phyloP scores from a whole-genome alignment of 2,797 vertebrate species.

The Lacerta bilineata region DNA sequence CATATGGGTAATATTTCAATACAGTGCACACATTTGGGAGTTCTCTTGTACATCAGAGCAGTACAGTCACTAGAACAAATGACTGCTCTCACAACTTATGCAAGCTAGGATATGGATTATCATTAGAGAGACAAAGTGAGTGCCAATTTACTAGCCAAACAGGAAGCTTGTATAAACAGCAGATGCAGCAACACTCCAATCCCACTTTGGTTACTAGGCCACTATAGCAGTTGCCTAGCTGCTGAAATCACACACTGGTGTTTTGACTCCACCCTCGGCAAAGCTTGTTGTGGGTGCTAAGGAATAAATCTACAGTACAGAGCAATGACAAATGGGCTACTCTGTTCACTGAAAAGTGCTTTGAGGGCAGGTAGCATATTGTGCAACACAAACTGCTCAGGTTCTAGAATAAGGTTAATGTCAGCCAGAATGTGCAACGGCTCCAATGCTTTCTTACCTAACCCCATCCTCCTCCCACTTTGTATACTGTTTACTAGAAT shows the following conservation, averaged over 20 bases:
- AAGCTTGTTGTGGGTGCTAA: not conserved
- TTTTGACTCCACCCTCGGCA: not conserved
- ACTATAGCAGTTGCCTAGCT: not conserved
- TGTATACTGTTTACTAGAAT: not conserved
- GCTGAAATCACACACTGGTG: not conserved
- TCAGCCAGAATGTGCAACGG: not conserved
- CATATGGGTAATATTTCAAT: not conserved
- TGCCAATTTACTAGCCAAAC: fast-evolving
- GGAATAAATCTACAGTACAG: no score
- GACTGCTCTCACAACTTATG: not conserved
- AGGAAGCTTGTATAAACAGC: not conserved
- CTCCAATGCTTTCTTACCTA: not conserved
- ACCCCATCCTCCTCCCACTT: not conserved
- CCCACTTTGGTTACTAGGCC: not conserved
- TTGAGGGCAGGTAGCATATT: not conserved
- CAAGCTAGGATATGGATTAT: not conserved
- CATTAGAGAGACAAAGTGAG: not conserved
- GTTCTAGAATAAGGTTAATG: not conserved
- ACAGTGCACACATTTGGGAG: not conserved
- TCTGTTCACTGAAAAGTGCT: not conserved
- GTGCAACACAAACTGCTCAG: not conserved
- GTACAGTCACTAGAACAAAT: fast-evolving
- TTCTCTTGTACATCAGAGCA: not conserved
- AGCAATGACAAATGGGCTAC: not conserved
- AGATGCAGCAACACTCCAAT: constrained; percentile 10